A percentile compares a stretch with the other conserved stretches of the same genome.
phyloP scores from a whole-genome alignment of 2,888 invertebrate genomes.

The Gastrophysa polygoni region DNA sequence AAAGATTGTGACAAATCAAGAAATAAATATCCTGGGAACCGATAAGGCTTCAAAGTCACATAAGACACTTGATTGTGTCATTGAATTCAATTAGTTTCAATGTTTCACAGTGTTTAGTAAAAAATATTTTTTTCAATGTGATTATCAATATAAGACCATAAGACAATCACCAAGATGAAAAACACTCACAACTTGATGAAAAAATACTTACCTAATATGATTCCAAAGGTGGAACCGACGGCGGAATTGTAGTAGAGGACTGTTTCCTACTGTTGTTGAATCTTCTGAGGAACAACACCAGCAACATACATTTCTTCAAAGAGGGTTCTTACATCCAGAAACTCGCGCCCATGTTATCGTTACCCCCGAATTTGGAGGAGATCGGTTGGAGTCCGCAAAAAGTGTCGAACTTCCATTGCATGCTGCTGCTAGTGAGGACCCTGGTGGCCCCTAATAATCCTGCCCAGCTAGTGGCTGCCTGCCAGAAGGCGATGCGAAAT shows the following conservation, averaged over 20 bases:
- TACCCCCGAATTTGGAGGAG: conserved; percentile 74
- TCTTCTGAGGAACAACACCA: conserved; percentile 91
- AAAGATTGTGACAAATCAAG: no score
- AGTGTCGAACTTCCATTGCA: conserved; percentile 91
- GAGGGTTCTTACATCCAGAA: conserved; percentile 96
- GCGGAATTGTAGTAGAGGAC: conserved; percentile 98
- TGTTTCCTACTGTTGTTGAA: conserved; percentile 92
- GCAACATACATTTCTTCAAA: conserved; percentile 98
- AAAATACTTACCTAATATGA: no score
- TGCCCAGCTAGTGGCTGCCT: conserved; percentile 75
- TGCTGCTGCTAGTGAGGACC: conserved; percentile 87
- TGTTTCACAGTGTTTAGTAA: no score
- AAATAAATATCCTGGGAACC: no score
- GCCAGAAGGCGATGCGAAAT: conserved; percentile 88
- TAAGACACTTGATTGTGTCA: no score
- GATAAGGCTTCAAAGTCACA: no score
- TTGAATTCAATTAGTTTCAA: no score
- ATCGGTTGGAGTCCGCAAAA: conserved; percentile 91
- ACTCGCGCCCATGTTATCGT: conserved; percentile 85
- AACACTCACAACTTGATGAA: no score
- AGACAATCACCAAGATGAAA: no score
- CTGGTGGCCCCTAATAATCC: conserved; percentile 94
- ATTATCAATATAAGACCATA: no score
- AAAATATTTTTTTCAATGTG: no score
- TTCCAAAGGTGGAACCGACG: conserved; percentile 68